Evolutionary conservation across 2,888 invertebrate genomes (phyloP).

Genomic region (Patella depressa): DNA sequence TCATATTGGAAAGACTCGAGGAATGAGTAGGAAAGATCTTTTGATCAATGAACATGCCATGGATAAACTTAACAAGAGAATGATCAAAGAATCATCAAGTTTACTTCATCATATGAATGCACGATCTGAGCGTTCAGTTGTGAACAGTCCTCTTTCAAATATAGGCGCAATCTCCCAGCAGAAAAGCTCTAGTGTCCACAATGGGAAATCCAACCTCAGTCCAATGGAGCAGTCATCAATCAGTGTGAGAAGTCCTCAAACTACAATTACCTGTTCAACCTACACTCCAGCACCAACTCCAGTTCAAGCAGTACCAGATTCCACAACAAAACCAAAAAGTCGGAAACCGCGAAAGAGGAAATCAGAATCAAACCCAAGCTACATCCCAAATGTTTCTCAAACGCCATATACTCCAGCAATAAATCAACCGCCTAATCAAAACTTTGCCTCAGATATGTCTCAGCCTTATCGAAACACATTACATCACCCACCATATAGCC

Average conservation of each 20-base stretch:
- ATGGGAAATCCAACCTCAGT: slow-evolving; percentile 43
- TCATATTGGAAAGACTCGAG: slow-evolving; percentile 4
- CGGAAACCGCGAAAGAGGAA: slow-evolving; percentile 53
- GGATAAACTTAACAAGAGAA: slow-evolving; percentile 1
- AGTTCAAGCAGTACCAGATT: slow-evolving; percentile 66
- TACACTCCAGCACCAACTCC: slow-evolving; percentile 50
- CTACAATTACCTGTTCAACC: slow-evolving; percentile 45
- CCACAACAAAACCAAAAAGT: slow-evolving; percentile 66
- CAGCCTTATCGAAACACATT: not conserved
- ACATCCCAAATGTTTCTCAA: not conserved
- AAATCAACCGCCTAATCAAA: not conserved
- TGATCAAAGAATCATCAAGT: not conserved
- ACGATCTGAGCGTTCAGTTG: not conserved
- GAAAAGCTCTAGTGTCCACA: slow-evolving; percentile 25
- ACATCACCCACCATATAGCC: not conserved
- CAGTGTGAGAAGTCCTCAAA: slow-evolving; percentile 50
- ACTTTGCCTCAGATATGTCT: not conserved
- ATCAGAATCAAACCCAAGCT: slow-evolving; percentile 22
- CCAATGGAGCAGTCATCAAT: slow-evolving; percentile 50
- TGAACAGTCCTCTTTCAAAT: not conserved
- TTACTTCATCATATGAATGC: not conserved
- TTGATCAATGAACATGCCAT: not conserved
- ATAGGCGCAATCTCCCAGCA: slow-evolving; percentile 16
- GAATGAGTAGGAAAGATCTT: not conserved
- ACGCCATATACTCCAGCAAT: not conserved